phyloP scores from a whole-genome alignment of 53 echinoderm and acorn worm genomes.

The Henricia sp. region DNA sequence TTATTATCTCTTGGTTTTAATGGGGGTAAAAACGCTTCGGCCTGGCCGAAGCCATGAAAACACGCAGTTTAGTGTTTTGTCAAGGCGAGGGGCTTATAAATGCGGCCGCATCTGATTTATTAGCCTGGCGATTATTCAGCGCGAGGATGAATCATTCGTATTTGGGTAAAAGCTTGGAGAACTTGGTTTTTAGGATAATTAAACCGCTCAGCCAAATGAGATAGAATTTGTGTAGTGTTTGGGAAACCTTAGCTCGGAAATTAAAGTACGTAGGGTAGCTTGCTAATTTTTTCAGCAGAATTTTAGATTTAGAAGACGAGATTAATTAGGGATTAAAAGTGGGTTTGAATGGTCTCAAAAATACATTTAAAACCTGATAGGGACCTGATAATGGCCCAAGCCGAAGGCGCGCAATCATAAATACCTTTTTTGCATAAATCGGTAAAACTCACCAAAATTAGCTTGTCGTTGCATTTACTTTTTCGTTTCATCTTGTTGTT shows the following conservation, averaged over 20 bases:
- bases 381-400: too few relatives aligned
- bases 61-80: background rate
- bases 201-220: background rate
- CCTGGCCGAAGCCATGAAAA: conserved; percentile 4
- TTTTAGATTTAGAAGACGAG: too few relatives aligned
- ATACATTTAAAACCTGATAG: too few relatives aligned
- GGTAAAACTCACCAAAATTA: too few relatives aligned
- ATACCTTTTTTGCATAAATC: too few relatives aligned
- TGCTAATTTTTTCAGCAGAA: too few relatives aligned
- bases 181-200: conserved; percentile 8
- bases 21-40: conserved; percentile 41
- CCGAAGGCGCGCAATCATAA: too few relatives aligned
- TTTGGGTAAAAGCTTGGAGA: conserved; percentile 34
- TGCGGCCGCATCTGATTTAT: conserved; percentile 28
- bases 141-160: conserved; percentile 43
- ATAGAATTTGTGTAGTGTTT: background rate
- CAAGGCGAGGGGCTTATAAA: conserved; percentile 33
- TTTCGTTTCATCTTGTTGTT: too few relatives aligned
- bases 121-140: conserved; percentile 38
- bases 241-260: background rate
- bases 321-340: too few relatives aligned
- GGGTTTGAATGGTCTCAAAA: too few relatives aligned
- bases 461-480: too few relatives aligned
- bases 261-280: too few relatives aligned
- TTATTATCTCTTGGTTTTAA: conserved; percentile 53